Percentiles rank a stretch among this genome's conserved stretches.
phyloP scores from a whole-genome alignment of 2,797 vertebrate genomes.

The Melanotaenia boesemani region DNA sequence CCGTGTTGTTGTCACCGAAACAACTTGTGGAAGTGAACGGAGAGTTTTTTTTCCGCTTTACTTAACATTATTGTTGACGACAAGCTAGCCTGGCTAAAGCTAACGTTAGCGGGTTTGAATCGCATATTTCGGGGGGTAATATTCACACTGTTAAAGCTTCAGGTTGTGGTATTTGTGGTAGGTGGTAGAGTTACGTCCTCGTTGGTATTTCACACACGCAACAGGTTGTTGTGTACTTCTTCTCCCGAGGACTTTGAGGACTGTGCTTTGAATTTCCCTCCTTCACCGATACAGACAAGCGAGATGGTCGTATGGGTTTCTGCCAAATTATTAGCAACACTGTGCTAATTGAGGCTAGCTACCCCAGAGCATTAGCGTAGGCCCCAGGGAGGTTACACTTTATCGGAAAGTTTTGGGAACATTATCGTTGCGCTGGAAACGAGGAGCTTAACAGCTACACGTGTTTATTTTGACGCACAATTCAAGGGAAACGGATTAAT shows the following conservation, averaged over 20 bases:
- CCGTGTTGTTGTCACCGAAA: conserved; percentile 27
- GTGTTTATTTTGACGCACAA: conserved; percentile 43
- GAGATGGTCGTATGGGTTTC: conserved; percentile 53
- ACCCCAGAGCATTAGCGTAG: conserved; percentile 40
- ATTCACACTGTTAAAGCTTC: neutral
- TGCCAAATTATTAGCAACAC: conserved; percentile 70
- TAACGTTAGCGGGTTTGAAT: conserved; percentile 68
- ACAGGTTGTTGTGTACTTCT: conserved; percentile 40
- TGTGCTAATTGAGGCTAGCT: conserved; percentile 75
- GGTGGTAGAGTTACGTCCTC: too few relatives aligned
- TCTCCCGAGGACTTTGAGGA: conserved; percentile 16
- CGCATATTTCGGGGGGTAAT: conserved; percentile 29
- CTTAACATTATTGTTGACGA: conserved; percentile 31
- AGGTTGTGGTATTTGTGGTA: neutral
- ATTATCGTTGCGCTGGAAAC: neutral
- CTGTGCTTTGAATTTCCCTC: conserved; percentile 87
- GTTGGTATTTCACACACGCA: neutral
- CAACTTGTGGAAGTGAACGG: conserved; percentile 38
- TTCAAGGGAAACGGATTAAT: conserved; percentile 57
- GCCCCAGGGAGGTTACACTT: conserved; percentile 19
- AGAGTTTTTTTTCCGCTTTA: conserved; percentile 33
- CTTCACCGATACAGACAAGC: conserved; percentile 53
- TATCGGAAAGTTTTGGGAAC: conserved; percentile 3
- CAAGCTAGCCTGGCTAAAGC: conserved; percentile 66
- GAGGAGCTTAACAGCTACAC: conserved; percentile 29